Evolutionary conservation across 2,797 vertebrate genomes (phyloP).

Genomic region (Carapus acus): DNA sequence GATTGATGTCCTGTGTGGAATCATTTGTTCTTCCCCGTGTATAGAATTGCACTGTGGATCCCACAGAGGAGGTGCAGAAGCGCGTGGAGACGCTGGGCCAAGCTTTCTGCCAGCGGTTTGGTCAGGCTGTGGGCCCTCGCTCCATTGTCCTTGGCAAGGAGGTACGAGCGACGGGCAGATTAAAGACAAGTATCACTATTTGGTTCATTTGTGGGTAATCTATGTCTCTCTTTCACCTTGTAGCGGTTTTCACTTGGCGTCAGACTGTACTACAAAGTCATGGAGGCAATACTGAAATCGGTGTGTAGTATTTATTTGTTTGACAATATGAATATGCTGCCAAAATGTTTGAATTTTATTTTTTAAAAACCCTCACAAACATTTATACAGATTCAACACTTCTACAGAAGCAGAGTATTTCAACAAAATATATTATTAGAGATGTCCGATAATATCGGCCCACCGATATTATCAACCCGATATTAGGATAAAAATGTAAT

Average conservation of each 20-base stretch:
- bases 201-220: too few species aligned
- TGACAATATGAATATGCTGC: background rate
- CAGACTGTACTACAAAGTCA: conserved; percentile 90
- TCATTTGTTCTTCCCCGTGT: background rate
- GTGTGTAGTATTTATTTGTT: conserved; percentile 64
- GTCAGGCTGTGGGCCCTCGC: conserved; percentile 82
- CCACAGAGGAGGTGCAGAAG: conserved; percentile 77
- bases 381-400: too few species aligned
- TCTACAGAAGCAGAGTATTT: too few species aligned
- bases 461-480: too few species aligned
- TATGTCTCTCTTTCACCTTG: conserved; percentile 32
- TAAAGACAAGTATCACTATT: too few species aligned
- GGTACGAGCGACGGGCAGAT: too few species aligned
- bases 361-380: background rate
- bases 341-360: background rate
- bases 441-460: too few species aligned
- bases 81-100: conserved; percentile 80
- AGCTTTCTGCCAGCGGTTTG: conserved; percentile 84
- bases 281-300: conserved; percentile 97
- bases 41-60: conserved; percentile 93
- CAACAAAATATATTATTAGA: too few species aligned
- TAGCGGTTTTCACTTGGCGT: conserved; percentile 90
- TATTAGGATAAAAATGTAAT: too few species aligned
- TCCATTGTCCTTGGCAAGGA: conserved; percentile 84
- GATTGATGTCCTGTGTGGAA: too few species aligned